Percentiles rank a stretch among this genome's conserved stretches.
phyloP scores from a whole-genome alignment of 2,113 vertebrate genomes.

The Clarias macrocephalus region DNA sequence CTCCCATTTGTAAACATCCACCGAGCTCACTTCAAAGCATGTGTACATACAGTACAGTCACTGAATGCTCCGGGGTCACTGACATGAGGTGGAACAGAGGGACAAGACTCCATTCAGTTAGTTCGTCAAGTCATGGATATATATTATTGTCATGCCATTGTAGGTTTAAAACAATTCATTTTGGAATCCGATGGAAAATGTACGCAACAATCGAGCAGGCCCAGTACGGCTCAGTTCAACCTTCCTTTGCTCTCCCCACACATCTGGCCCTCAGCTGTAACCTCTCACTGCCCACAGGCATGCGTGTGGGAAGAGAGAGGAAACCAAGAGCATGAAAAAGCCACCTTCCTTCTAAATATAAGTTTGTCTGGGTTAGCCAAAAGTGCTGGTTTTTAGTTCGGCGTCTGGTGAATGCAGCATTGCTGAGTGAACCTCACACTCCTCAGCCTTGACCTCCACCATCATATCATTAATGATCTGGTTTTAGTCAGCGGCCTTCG shows the following conservation, averaged over 20 bases:
- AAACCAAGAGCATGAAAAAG: slow-evolving; percentile 74
- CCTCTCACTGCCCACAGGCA: slow-evolving; percentile 57
- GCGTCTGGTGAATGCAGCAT: slow-evolving; percentile 70
- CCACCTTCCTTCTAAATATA: slow-evolving; percentile 75
- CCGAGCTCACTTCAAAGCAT: slow-evolving; percentile 12
- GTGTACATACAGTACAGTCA: neutral
- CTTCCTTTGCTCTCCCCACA: slow-evolving; percentile 65
- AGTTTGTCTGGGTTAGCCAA: slow-evolving; percentile 69
- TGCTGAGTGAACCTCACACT: slow-evolving; percentile 51
- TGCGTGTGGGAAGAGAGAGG: slow-evolving; percentile 70
- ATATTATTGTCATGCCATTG: neutral
- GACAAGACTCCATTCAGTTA: neutral
- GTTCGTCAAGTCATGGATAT: neutral
- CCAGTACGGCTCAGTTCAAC: slow-evolving; percentile 52
- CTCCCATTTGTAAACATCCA: slow-evolving; percentile 30
- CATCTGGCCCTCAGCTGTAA: slow-evolving; percentile 68
- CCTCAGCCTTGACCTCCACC: slow-evolving; percentile 56
- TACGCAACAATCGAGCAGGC: slow-evolving; percentile 63
- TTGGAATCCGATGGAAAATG: neutral
- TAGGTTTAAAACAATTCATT: neutral
- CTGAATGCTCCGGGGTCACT: neutral
- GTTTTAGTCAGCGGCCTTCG: slow-evolving; percentile 32
- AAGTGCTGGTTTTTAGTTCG: slow-evolving; percentile 71
- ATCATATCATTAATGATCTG: slow-evolving; percentile 47
- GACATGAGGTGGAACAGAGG: neutral